phyloP scores from a whole-genome alignment of 1,140 invertebrate genomes.

The Lethrus apterus region DNA sequence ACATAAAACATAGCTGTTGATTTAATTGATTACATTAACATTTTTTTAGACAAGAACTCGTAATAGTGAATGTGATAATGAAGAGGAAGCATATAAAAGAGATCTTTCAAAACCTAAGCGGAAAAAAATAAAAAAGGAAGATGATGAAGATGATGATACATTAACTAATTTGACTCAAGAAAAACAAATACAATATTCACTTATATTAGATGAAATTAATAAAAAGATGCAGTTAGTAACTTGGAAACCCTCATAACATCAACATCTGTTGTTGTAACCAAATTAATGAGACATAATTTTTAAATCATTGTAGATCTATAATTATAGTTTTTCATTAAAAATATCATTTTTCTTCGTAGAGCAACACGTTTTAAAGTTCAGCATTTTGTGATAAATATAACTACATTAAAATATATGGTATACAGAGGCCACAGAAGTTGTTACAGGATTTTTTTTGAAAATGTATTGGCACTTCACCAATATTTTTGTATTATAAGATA shows the following conservation, averaged over 20 bases:
- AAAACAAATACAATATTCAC: constrained; percentile 49
- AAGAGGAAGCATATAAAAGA: constrained; percentile 44
- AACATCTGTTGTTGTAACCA: too few relatives aligned
- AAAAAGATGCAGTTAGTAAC: constrained; percentile 60
- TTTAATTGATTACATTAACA: neutral
- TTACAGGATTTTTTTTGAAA: too few relatives aligned
- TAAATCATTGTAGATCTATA: too few relatives aligned
- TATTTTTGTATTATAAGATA: too few relatives aligned
- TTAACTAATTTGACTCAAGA: constrained; percentile 46
- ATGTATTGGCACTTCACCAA: too few relatives aligned
- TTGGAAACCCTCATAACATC: constrained; percentile 51
- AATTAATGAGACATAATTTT: too few relatives aligned
- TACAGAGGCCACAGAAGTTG: too few relatives aligned
- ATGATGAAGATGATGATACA: constrained; percentile 50
- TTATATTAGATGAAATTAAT: constrained; percentile 66
- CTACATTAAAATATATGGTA: too few relatives aligned
- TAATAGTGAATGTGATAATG: constrained; percentile 42
- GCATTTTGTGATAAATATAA: too few relatives aligned
- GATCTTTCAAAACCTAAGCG: constrained; percentile 45
- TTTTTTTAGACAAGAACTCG: constrained; percentile 41
- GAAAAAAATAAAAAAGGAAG: constrained; percentile 50
- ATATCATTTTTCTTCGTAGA: too few relatives aligned
- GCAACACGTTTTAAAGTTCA: too few relatives aligned
- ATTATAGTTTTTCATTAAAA: too few relatives aligned
- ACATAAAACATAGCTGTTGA: neutral